Evolutionary conservation across 37 sponge, comb jelly and placozoan genomes (phyloP).

Genomic region (Chondrilla cf. caribensis): DNA sequence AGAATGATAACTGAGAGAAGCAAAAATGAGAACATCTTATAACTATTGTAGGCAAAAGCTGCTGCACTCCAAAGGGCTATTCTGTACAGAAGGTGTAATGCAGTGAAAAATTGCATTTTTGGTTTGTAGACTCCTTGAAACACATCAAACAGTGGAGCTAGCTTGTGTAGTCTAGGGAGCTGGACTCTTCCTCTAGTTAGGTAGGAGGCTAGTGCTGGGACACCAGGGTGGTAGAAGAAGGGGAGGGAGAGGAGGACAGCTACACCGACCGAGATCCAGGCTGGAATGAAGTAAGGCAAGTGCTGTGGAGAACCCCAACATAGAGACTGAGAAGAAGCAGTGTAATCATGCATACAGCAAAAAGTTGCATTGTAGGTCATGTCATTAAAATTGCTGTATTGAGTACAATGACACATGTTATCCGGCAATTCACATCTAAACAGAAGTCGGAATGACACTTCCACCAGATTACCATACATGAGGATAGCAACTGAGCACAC

Average conservation of each 20-base stretch:
- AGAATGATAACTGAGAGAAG: neutral
- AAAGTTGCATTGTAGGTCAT: too few species aligned
- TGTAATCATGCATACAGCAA: too few species aligned
- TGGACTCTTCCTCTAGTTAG: neutral
- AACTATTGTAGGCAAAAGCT: neutral
- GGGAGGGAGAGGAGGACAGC: neutral
- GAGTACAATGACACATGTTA: too few species aligned
- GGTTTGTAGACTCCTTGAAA: conserved; percentile 13
- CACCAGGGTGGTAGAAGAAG: neutral
- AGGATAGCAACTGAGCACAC: neutral
- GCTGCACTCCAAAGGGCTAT: neutral
- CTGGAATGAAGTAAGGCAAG: neutral
- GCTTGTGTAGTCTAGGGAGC: neutral
- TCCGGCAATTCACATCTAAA: too few species aligned
- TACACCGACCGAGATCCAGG: neutral
- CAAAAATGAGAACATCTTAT: neutral
- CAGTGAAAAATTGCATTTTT: neutral
- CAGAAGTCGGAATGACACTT: conserved; percentile 1
- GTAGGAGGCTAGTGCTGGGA: neutral
- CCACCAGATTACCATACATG: neutral
- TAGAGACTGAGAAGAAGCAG: too few species aligned
- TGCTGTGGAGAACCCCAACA: neutral
- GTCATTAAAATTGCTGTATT: too few species aligned
- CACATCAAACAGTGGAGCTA: conserved; percentile 10
- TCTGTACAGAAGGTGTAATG: neutral